These are phyloP conservation scores for Bergia sp. DNA, from an alignment of 92 coral and sea anemone genomes.

Conservation along the genomic window DNA sequence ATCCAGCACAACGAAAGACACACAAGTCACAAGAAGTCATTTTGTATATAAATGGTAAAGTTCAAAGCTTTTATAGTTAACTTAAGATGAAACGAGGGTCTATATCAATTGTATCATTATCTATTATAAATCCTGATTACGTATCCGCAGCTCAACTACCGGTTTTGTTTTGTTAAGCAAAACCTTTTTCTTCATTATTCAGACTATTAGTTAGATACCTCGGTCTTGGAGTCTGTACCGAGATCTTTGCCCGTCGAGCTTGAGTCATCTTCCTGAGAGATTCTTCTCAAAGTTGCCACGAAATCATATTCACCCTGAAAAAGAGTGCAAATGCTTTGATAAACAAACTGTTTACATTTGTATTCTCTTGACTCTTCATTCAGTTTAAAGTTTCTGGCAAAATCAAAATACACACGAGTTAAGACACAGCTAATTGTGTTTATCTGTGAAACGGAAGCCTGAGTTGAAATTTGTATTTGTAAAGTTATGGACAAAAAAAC, in stretches of 20 bases:
- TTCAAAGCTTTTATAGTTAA: too few relatives aligned
- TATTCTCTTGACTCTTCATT: background rate
- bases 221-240: slow-evolving; percentile 1
- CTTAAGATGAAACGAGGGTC: too few relatives aligned
- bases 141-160: background rate
- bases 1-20: too few relatives aligned
- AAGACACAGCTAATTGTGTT: too few relatives aligned
- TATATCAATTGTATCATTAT: too few relatives aligned
- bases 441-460: too few relatives aligned
- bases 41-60: too few relatives aligned
- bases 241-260: background rate
- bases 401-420: background rate
- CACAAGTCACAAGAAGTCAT: too few relatives aligned
- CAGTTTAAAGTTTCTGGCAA: background rate
- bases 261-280: background rate
- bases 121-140: too few relatives aligned
- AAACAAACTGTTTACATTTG: background rate
- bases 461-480: too few relatives aligned
- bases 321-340: background rate
- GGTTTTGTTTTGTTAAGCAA: background rate
- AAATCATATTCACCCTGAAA: background rate
- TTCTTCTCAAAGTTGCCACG: background rate
- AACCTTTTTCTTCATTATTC: too few relatives aligned
- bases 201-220: background rate
- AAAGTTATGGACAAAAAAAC: too few relatives aligned